Conservation (phyloP, 2,888 invertebrate genomes). For the Osmoderma eremita region DNA sequence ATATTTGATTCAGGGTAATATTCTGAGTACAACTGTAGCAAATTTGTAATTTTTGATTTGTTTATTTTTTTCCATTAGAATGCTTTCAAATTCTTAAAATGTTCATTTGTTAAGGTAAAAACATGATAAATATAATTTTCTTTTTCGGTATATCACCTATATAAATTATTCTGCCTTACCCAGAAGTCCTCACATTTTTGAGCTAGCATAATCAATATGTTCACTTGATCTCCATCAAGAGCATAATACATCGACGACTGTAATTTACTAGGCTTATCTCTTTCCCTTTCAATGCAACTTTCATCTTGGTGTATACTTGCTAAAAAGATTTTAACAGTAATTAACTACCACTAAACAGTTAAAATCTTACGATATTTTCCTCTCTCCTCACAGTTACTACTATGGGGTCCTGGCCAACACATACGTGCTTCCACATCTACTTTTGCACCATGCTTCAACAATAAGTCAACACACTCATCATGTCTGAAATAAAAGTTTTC, state of each 20-base stretch:
- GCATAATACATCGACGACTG: constrained; percentile 79
- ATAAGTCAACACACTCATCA: constrained; percentile 74
- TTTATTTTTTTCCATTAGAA: too few species aligned
- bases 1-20: too few species aligned
- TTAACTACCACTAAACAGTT: neutral
- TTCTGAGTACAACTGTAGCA: too few species aligned
- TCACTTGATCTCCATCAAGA: constrained; percentile 78
- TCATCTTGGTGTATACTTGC: constrained; percentile 66
- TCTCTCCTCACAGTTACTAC: constrained; percentile 75
- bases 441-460: constrained; percentile 76
- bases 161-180: constrained; percentile 60
- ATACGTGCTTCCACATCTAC: constrained; percentile 77
- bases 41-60: too few species aligned
- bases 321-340: constrained; percentile 46
- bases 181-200: constrained; percentile 77
- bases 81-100: too few species aligned
- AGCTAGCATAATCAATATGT: constrained; percentile 72
- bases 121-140: too few species aligned
- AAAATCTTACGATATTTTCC: constrained; percentile 69
- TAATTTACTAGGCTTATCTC: constrained; percentile 65
- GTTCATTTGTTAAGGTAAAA: too few species aligned
- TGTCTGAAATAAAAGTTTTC: constrained; percentile 61
- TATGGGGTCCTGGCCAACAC: constrained; percentile 80
- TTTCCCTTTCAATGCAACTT: constrained; percentile 63
- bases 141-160: neutral